Evolutionary conservation across 2,797 vertebrate species (phyloP).

Genomic region (Rhinella marina): DNA sequence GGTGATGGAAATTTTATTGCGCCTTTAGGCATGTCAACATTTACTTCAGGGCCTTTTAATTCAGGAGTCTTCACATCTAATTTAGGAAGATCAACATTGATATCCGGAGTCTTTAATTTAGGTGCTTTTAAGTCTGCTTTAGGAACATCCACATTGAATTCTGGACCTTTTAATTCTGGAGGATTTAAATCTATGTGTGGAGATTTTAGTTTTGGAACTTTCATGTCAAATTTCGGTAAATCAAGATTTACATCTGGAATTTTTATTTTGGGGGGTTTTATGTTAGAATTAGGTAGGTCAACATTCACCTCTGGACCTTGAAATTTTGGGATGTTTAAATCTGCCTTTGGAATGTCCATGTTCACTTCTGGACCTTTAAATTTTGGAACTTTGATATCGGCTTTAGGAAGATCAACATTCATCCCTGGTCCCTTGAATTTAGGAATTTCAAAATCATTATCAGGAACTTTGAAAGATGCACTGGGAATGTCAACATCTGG

Average conservation of each 20-base stretch:
- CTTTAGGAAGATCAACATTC: slow-evolving; percentile 32
- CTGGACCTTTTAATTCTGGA: slow-evolving; percentile 49
- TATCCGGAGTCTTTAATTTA: slow-evolving; percentile 29
- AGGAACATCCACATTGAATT: slow-evolving; percentile 34
- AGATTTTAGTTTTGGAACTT: slow-evolving; percentile 29
- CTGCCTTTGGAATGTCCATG: slow-evolving; percentile 25
- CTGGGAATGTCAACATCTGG: slow-evolving; percentile 35
- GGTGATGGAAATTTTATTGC: slow-evolving; percentile 38
- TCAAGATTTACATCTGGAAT: slow-evolving; percentile 32
- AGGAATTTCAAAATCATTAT: slow-evolving; percentile 4
- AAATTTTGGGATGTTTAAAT: slow-evolving; percentile 27
- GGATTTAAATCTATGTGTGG: slow-evolving; percentile 12
- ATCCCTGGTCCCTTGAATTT: slow-evolving; percentile 13
- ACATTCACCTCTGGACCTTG: slow-evolving; percentile 38
- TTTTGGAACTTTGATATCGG: slow-evolving; percentile 22
- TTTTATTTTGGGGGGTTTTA: slow-evolving; percentile 37
- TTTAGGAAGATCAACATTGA: slow-evolving; percentile 45
- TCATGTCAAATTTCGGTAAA: slow-evolving; percentile 29
- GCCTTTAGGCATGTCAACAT: slow-evolving; percentile 42
- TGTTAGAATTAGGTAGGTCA: slow-evolving; percentile 27
- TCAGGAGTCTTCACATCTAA: slow-evolving; percentile 35
- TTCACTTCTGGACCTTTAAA: slow-evolving; percentile 28
- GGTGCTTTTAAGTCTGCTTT: slow-evolving; percentile 31
- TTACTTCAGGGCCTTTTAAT: slow-evolving; percentile 30
- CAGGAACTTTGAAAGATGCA: slow-evolving; percentile 26